phyloP scores from a whole-genome alignment of 2,888 invertebrate genomes.

The Oegoconia quadripuncta region DNA sequence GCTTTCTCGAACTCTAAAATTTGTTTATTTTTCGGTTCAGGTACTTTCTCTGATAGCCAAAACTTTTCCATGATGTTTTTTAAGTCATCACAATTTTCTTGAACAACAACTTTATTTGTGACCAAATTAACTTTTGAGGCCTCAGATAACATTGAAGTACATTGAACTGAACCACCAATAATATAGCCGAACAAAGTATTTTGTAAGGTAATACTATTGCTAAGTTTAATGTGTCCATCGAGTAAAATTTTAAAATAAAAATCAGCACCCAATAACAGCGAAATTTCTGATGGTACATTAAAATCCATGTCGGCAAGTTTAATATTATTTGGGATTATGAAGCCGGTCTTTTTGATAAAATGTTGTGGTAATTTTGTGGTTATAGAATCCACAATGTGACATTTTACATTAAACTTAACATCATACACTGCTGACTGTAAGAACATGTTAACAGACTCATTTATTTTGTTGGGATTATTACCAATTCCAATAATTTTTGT shows the following conservation, averaged over 20 bases:
- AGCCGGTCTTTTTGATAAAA: constrained; percentile 2
- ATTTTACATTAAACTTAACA: constrained; percentile 10
- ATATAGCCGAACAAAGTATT: constrained; percentile 20
- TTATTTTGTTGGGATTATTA: constrained; percentile 11
- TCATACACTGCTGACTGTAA: constrained; percentile 2
- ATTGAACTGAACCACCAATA: constrained; percentile 16
- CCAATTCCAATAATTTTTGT: constrained; percentile 13
- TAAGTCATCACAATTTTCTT: constrained; percentile 18
- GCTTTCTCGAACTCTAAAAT: too few species aligned
- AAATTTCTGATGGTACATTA: constrained; percentile 14
- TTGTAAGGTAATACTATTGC: constrained; percentile 13
- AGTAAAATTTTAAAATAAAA: constrained; percentile 15
- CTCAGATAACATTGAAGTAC: background rate
- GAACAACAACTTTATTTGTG: too few species aligned
- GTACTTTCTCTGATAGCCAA: constrained; percentile 19
- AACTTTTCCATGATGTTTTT: constrained; percentile 23
- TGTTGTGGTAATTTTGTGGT: constrained; percentile 11
- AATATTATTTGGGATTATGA: constrained; percentile 7
- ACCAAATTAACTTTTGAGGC: background rate
- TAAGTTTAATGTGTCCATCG: constrained; percentile 10
- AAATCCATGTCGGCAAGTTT: constrained; percentile 9
- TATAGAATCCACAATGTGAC: constrained; percentile 12
- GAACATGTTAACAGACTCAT: constrained; percentile 10
- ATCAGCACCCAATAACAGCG: constrained; percentile 3
- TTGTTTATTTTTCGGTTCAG: too few species aligned